Conservation (phyloP, 2,888 invertebrate genomes). For the Ophion ventricosus region DNA sequence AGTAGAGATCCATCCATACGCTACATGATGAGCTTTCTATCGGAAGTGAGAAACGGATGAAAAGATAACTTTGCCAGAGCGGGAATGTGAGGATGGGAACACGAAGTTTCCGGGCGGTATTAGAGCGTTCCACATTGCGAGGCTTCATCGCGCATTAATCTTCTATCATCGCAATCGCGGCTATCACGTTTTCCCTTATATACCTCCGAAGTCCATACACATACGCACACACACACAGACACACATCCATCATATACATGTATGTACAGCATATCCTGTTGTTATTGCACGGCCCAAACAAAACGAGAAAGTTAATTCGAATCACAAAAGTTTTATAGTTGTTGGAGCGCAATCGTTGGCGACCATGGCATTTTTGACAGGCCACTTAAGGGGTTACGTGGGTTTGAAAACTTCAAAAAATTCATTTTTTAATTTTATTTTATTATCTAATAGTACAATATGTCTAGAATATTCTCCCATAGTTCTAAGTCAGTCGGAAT, state of each 20-base stretch:
- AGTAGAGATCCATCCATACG: constrained; percentile 57
- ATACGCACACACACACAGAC: background rate
- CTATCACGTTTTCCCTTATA: constrained; percentile 53
- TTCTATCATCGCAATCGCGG: constrained; percentile 54
- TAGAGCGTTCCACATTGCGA: constrained; percentile 59
- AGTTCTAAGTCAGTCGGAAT: too few species aligned
- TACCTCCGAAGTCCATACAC: background rate
- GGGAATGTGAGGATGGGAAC: constrained; percentile 25
- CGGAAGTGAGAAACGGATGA: constrained; percentile 48
- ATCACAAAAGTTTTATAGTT: too few species aligned
- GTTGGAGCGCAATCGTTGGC: too few species aligned
- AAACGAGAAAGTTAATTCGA: too few species aligned
- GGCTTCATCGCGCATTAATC: constrained; percentile 62
- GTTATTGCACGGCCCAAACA: constrained; percentile 8
- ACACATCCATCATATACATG: constrained; percentile 5
- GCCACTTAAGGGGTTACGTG: too few species aligned
- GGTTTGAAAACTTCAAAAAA: too few species aligned
- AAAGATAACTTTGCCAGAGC: constrained; percentile 54
- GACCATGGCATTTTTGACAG: too few species aligned
- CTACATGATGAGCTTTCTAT: constrained; percentile 55
- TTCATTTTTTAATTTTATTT: too few species aligned
- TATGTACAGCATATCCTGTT: background rate
- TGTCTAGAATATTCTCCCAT: too few species aligned
- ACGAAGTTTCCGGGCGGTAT: constrained; percentile 3
- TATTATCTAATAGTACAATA: too few species aligned